A percentile compares a stretch with the other conserved stretches of the same genome.
Conservation (phyloP, 37 sponge, comb jelly and placozoan species). For the Chondrilla cf. caribensis region DNA sequence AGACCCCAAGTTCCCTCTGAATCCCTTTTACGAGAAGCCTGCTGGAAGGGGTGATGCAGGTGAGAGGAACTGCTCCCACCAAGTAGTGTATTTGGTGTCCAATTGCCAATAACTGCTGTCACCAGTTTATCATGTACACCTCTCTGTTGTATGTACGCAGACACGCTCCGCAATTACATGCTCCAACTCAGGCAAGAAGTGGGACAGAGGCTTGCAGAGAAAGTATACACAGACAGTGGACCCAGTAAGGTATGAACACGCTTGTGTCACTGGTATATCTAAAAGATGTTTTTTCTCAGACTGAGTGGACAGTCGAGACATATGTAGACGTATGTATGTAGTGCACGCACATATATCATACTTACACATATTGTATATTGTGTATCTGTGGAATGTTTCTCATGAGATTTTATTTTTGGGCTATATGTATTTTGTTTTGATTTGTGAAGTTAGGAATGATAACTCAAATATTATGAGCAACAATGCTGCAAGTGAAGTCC, state of each 20-base stretch:
- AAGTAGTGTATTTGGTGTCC: not conserved
- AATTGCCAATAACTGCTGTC: too few species aligned
- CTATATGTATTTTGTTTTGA: too few species aligned
- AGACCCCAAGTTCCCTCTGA: conserved; percentile 93
- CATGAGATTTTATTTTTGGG: too few species aligned
- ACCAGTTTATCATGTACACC: too few species aligned
- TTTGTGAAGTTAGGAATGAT: too few species aligned
- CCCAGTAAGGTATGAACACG: conserved; percentile 79
- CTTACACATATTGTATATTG: not conserved
- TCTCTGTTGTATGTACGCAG: conserved; percentile 34
- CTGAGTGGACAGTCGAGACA: not conserved
- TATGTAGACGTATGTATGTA: too few species aligned
- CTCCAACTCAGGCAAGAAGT: conserved; percentile 93
- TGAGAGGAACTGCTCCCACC: conserved; percentile 1
- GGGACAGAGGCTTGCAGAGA: conserved; percentile 89
- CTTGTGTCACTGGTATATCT: not conserved
- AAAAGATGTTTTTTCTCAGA: not conserved
- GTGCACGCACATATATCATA: not conserved
- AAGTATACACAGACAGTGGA: conserved; percentile 73
- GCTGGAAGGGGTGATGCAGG: conserved; percentile 66
- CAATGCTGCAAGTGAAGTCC: too few species aligned
- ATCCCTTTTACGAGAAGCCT: conserved; percentile 86
- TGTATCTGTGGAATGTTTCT: not conserved
- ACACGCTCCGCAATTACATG: conserved; percentile 87
- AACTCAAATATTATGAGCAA: too few species aligned